Conservation (phyloP, 2,888 invertebrate species). For the Muschampia plurimacula region DNA sequence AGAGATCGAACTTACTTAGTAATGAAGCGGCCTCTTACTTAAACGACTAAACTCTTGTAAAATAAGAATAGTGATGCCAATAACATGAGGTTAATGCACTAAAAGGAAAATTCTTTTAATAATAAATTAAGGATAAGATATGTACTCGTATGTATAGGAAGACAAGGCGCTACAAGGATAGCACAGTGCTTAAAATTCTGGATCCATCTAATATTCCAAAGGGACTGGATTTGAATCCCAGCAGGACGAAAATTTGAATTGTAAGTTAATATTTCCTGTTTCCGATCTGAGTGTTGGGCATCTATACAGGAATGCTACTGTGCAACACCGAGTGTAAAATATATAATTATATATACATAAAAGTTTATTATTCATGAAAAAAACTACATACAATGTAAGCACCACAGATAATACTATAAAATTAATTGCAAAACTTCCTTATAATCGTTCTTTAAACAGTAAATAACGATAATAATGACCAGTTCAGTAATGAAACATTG, state of each 20-base stretch:
- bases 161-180: too few species aligned
- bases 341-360: neutral
- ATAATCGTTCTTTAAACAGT: neutral
- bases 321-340: too few species aligned
- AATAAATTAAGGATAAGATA: neutral
- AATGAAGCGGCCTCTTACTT: neutral
- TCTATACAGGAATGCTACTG: too few species aligned
- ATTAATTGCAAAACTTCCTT: neutral
- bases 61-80: neutral
- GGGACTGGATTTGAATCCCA: neutral
- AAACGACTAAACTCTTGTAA: neutral
- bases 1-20: neutral
- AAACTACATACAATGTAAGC: too few species aligned
- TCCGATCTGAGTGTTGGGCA: too few species aligned
- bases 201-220: neutral
- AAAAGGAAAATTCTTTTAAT: neutral
- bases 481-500: constrained; percentile 13
- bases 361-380: neutral
- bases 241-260: neutral
- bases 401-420: too few species aligned
- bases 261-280: too few species aligned
- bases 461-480: constrained; percentile 10
- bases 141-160: neutral
- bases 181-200: neutral
- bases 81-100: neutral